Base-by-base conservation (phyloP, 53 echinoderm and acorn worm genomes). In the Mesocentrotus franciscanus region DNA sequence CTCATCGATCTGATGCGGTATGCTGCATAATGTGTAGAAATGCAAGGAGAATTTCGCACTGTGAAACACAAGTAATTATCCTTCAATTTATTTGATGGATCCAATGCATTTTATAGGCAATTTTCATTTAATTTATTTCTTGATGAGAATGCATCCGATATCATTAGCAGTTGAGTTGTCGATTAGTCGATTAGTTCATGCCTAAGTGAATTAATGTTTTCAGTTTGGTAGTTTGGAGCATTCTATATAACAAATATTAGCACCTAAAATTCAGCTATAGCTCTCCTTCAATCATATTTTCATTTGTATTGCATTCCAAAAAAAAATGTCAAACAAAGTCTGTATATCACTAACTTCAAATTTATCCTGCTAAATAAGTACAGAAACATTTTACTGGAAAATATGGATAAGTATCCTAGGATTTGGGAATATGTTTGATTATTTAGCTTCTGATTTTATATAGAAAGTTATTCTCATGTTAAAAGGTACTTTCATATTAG, bases 21-120 rank as follows among this genome's bases (percentile, higher is more conserved):
- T 57, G 58, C 56, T 87, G 57, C 58, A n/a, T 4, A 4, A 26
- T 87, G 58, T 58, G 58, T 8, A 87, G 18, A 87, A 56, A 87
- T 57, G 87, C 81, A 8, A 18, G 22, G 18, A 36, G 18, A 39
- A 39, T 39, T 11, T 57, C n/a, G 58, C 56, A 58, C 59, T 26
- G 29, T 26, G 29, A 87, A 87, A 55, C 78, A 27, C 75, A n/a
- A 87, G 56, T 87, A 87, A 87, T 87, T 87, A 87, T 87, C 87
- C 49, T 87, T 24, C 58, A 87, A 87, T 87, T 29, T 58, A 27
- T 87, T 11, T 81, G 15, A 58, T 87, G 26, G 87, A 87, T 87
- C 57, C 87, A 87, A 22, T 27, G n/a, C 58, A 29, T 12, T 87
- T 87, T 58, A 87, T 87, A 58, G 58, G 58, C 11, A 13, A 58